A percentile compares a stretch with the other conserved stretches of the same genome.
These are phyloP conservation scores for Teleopsis dalmanni DNA, from an alignment of 1,140 invertebrate genomes.

Conservation along the genomic window DNA sequence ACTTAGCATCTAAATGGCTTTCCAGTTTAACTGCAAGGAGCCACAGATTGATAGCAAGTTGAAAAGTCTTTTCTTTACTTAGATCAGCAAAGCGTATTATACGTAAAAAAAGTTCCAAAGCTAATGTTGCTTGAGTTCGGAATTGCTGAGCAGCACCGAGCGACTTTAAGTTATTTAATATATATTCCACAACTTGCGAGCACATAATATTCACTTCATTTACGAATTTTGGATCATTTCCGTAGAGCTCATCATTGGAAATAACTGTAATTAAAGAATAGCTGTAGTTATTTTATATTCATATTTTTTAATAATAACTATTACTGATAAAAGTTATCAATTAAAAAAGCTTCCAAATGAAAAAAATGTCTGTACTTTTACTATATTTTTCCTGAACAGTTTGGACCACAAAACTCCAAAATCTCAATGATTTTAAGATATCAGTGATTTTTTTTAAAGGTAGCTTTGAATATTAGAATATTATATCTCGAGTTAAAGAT, in stretches of 20 bases:
- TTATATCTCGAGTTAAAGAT: too few species aligned
- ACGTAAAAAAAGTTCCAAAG: conserved; percentile 65
- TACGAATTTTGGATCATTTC: conserved; percentile 78
- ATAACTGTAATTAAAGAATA: conserved; percentile 53
- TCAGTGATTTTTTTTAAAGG: too few species aligned
- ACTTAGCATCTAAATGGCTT: conserved; percentile 27
- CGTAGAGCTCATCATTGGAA: conserved; percentile 90
- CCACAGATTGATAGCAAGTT: conserved; percentile 71
- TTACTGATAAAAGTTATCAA: too few species aligned
- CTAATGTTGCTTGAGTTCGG: conserved; percentile 58
- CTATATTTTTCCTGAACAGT: too few species aligned
- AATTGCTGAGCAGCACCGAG: conserved; percentile 53
- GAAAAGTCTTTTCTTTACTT: conserved; percentile 50
- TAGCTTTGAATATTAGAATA: too few species aligned
- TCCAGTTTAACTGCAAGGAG: conserved; percentile 59
- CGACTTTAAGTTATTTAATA: conserved; percentile 64
- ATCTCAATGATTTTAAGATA: too few species aligned
- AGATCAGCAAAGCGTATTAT: conserved; percentile 66
- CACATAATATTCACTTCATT: conserved; percentile 72
- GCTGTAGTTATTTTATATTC: too few species aligned
- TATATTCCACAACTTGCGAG: conserved; percentile 66
- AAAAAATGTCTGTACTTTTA: too few species aligned
- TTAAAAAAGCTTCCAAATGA: too few species aligned
- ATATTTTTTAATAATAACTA: too few species aligned
- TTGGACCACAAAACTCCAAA: too few species aligned